phyloP scores from a whole-genome alignment of 2,797 vertebrate species.

The Notolepis coatsorum region DNA sequence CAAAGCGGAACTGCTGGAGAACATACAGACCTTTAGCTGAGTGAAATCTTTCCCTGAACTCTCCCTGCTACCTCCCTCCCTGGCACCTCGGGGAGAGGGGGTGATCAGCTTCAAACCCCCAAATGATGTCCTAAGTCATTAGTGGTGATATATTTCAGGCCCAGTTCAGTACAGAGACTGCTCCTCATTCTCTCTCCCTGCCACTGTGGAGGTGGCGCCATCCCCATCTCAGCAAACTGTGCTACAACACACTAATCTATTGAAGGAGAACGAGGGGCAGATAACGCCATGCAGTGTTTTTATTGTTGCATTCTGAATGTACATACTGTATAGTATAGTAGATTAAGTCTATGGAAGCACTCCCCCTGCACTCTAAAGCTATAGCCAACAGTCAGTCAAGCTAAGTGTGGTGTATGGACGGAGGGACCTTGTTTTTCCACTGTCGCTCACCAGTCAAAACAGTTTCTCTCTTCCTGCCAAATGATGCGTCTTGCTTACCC shows the following conservation, averaged over 20 bases:
- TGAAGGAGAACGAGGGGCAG: conserved; percentile 12
- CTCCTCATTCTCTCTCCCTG: neutral
- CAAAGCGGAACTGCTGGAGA: conserved; percentile 81
- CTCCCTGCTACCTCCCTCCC: conserved; percentile 16
- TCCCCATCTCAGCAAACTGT: conserved; percentile 25
- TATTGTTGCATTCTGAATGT: conserved; percentile 33
- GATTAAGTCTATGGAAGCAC: conserved; percentile 13
- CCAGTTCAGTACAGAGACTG: too few relatives aligned
- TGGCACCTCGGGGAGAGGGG: conserved; percentile 23
- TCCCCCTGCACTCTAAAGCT: neutral
- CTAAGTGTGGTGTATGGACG: conserved; percentile 21
- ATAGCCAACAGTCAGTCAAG: neutral
- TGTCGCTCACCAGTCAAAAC: too few relatives aligned
- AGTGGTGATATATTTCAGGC: conserved; percentile 12
- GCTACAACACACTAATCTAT: conserved; percentile 10
- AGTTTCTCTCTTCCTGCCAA: neutral
- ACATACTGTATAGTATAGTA: conserved; percentile 25
- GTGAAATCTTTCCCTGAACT: conserved; percentile 28
- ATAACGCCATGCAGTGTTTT: conserved; percentile 5
- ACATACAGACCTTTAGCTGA: conserved; percentile 85
- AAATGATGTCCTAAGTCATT: conserved; percentile 34
- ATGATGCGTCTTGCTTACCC: neutral
- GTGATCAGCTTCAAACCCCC: conserved; percentile 39
- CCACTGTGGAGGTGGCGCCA: conserved; percentile 14
- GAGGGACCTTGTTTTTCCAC: conserved; percentile 38